phyloP scores from a whole-genome alignment of 2,797 vertebrate genomes.

The Tangara arthus region DNA sequence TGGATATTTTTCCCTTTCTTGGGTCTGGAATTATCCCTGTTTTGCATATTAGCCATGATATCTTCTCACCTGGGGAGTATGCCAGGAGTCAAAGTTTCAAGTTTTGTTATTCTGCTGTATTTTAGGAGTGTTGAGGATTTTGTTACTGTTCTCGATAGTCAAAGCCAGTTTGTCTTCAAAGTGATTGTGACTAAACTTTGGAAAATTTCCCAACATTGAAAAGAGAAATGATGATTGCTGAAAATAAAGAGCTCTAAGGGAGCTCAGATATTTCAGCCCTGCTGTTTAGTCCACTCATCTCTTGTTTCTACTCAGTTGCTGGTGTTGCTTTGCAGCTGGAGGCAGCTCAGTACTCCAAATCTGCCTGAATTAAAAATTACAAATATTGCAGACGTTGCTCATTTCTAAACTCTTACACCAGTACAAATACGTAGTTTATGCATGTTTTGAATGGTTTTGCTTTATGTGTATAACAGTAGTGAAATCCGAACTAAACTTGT shows the following conservation, averaged over 20 bases:
- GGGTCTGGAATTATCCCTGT: not conserved
- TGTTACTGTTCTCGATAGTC: not conserved
- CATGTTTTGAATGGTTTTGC: not conserved
- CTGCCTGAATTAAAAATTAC: not conserved
- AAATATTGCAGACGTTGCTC: not conserved
- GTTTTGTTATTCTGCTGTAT: not conserved
- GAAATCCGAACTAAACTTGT: not conserved
- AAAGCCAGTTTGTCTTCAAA: not conserved
- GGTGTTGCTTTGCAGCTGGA: not conserved
- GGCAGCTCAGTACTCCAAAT: not conserved
- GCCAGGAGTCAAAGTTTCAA: not conserved
- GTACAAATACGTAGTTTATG: not conserved
- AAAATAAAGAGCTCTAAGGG: not conserved
- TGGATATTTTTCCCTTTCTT: not conserved
- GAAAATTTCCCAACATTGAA: not conserved
- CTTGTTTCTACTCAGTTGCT: not conserved
- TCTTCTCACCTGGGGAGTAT: not conserved
- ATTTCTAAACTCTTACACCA: not conserved
- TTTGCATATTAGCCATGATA: not conserved
- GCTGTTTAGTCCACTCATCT: not conserved
- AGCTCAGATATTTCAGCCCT: conserved; percentile 6
- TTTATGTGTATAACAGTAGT: not conserved
- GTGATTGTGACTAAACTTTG: not conserved
- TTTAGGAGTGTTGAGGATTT: not conserved
- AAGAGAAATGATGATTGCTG: not conserved